Percentiles rank a stretch among this genome's conserved stretches.
phyloP scores from a whole-genome alignment of 1,140 invertebrate genomes.

The Stegodyphus mimosarum region DNA sequence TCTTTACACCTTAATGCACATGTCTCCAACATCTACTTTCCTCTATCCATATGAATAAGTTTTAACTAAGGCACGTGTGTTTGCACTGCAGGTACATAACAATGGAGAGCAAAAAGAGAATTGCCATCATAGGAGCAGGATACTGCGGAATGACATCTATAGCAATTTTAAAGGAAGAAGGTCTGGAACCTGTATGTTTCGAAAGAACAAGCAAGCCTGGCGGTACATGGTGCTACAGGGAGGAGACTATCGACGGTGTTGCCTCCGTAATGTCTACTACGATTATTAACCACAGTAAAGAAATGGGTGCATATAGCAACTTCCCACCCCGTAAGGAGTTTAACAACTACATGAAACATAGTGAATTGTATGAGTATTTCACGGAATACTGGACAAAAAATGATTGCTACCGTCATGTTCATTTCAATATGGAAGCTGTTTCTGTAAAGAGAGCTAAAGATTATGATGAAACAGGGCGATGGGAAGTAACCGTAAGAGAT shows the following conservation, averaged over 20 bases:
- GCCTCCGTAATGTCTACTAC: slow-evolving; percentile 63
- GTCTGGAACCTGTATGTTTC: background rate
- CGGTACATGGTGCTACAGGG: slow-evolving; percentile 71
- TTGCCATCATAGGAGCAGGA: background rate
- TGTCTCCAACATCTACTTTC: no score
- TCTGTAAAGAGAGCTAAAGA: background rate
- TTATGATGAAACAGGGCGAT: no score
- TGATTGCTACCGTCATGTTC: background rate
- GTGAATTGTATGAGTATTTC: background rate
- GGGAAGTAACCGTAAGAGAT: no score
- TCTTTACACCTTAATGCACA: no score
- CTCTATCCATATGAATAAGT: no score
- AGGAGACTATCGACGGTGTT: slow-evolving; percentile 63
- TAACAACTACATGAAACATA: slow-evolving; percentile 65
- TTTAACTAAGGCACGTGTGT: no score
- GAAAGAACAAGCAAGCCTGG: slow-evolving; percentile 67
- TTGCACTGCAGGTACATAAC: no score
- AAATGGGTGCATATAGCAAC: slow-evolving; percentile 69
- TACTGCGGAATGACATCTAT: background rate
- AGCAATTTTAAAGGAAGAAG: slow-evolving; percentile 3
- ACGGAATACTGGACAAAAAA: background rate
- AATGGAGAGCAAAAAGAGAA: background rate
- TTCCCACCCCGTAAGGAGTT: slow-evolving; percentile 66
- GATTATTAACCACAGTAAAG: slow-evolving; percentile 57
- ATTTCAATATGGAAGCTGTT: background rate